A percentile compares a stretch with the other conserved stretches of the same genome.
Evolutionary conservation across 1,140 invertebrate species (phyloP).

Genomic region (Rhopalosiphum padi): DNA sequence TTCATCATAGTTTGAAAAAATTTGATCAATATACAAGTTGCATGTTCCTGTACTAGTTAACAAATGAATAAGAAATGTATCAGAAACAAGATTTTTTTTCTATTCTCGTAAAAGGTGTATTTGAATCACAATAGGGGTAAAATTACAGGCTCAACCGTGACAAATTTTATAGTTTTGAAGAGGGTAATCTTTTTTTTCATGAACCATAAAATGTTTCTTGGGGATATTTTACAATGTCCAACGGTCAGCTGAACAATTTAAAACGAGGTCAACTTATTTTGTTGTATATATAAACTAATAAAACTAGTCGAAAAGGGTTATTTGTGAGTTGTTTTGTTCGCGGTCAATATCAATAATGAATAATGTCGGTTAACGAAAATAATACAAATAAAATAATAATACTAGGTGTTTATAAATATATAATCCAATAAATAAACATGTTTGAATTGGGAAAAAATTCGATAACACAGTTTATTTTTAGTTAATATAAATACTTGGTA

Average conservation of each 20-base stretch:
- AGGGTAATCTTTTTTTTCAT: neutral
- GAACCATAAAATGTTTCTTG: neutral
- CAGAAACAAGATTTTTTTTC: neutral
- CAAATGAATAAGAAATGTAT: neutral
- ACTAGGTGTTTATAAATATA: too few species aligned
- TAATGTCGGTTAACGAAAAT: neutral
- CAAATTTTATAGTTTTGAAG: conserved; percentile 36
- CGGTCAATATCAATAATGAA: neutral
- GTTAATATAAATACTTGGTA: too few species aligned
- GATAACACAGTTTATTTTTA: too few species aligned
- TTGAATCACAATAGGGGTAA: conserved; percentile 17
- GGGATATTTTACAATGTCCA: neutral
- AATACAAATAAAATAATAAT: neutral
- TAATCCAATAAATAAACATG: too few species aligned
- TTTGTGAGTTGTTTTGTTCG: neutral
- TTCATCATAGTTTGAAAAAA: neutral
- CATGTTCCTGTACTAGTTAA: neutral
- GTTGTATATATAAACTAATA: neutral
- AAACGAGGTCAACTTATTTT: neutral
- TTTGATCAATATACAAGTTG: neutral
- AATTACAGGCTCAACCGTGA: neutral
- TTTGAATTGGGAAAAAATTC: too few species aligned
- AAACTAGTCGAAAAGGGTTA: neutral
- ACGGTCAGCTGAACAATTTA: neutral
- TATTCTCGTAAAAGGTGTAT: neutral